Evolutionary conservation across 2,888 invertebrate genomes (phyloP), one percentile per base, ranked within the genome.

Genomic region (Meliscaeva auricollis): DNA sequence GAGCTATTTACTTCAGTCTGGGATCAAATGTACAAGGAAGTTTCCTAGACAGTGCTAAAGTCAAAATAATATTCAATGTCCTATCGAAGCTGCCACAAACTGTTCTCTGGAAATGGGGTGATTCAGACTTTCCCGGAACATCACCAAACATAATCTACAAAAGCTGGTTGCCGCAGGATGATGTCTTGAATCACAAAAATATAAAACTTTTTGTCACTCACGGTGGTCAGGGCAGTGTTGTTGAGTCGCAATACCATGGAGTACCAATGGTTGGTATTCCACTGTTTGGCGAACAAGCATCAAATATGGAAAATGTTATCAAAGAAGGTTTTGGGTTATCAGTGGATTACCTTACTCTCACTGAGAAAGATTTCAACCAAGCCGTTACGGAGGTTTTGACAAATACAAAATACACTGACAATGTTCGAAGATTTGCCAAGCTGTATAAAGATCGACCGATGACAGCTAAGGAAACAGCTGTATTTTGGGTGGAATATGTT

Each of bases 81-180:
- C 94, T 95, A 74, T 90, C 92, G 3, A 92, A 91, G 80, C 87
- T 95, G 2, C 94, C 94, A 87, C 93, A 94, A 75, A 94, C 93
- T 6, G 93, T 95, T 1, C 87, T 95, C 9, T 95, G 94, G 94
- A 95, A 95, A 91, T 95, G 94, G 94, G 94, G 95, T 88, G 94
- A 94, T 1, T 93, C 93, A 6, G 89, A 89, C 9, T 87, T 94
- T 17, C 92, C 93, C 1, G 93, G 93, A 35, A 93, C 93, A 88
- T 93, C 95, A 0, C 88, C 92, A 0, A 95, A 95, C 89, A 92
- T 96, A 0, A 91, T 93, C 58, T 91, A 94, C 7, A 91, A 92
- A 50, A 94, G 94, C 82, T 96, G 95, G 96, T 89, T 95, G n/a
- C 95, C 96, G 0, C 96, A 96, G 89, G 93, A 93, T 69, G 94